phyloP scores from a whole-genome alignment of 2,888 invertebrate genomes.

The Drosophila picticornis region DNA sequence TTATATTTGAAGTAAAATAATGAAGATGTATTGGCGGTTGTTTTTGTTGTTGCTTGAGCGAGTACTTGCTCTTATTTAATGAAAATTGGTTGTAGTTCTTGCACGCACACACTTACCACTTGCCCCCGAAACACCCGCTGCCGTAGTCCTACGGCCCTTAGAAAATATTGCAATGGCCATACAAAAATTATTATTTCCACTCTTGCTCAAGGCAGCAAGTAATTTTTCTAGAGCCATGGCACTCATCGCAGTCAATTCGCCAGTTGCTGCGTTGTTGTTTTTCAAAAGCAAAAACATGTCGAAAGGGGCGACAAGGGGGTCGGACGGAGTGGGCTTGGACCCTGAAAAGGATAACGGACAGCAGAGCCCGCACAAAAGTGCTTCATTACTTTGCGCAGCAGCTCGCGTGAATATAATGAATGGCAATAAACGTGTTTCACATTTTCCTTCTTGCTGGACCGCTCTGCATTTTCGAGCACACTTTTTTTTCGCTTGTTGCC shows the following conservation, averaged over 20 bases:
- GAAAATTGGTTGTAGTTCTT: constrained; percentile 76
- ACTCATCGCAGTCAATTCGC: constrained; percentile 59
- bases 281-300: constrained; percentile 55
- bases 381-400: constrained; percentile 82
- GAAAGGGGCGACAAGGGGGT: constrained; percentile 1
- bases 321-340: constrained; percentile 3
- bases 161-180: constrained; percentile 59
- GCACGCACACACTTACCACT: constrained; percentile 29
- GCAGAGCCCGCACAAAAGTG: constrained; percentile 54
- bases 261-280: constrained; percentile 36
- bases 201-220: constrained; percentile 53
- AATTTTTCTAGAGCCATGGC: constrained; percentile 66
- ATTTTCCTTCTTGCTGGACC: constrained; percentile 60
- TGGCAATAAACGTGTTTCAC: constrained; percentile 81
- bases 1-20: constrained; percentile 69
- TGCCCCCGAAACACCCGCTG: background rate
- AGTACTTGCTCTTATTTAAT: constrained; percentile 61
- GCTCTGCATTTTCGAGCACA: constrained; percentile 26
- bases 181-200: constrained; percentile 73
- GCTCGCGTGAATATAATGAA: constrained; percentile 82
- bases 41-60: constrained; percentile 24
- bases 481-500: constrained; percentile 64
- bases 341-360: constrained; percentile 56
- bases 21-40: constrained; percentile 73
- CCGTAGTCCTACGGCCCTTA: background rate